A percentile compares a stretch with the other conserved stretches of the same genome.
Evolutionary conservation across 2,113 vertebrate species (phyloP).

Genomic region (Notechis scutatus): DNA sequence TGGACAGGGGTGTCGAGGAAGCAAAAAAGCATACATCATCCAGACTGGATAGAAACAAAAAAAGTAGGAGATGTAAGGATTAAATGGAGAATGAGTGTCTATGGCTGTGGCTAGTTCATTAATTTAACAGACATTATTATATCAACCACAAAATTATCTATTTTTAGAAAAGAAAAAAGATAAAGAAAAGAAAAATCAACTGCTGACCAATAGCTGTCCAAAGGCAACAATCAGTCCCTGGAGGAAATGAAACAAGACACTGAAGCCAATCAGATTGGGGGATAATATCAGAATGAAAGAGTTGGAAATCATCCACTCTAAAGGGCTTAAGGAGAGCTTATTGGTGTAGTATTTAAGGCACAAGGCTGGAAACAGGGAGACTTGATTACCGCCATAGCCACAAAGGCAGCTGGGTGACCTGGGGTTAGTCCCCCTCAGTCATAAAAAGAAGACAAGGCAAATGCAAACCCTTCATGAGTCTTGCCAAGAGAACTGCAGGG

Average conservation of each 20-base stretch:
- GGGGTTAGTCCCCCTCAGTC: background rate
- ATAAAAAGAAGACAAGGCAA: background rate
- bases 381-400: background rate
- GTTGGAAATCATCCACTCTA: background rate
- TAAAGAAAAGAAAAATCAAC: background rate
- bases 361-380: background rate
- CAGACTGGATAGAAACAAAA: background rate
- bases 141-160: background rate
- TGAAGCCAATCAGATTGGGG: background rate
- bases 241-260: background rate
- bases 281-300: background rate
- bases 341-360: background rate
- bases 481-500: background rate
- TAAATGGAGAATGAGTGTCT: background rate
- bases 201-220: background rate
- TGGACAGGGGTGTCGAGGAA: background rate
- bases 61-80: background rate
- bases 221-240: background rate
- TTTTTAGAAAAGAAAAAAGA: no score
- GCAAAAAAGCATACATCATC: background rate
- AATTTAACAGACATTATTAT: background rate
- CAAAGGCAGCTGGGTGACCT: background rate
- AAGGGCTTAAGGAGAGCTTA: background rate
- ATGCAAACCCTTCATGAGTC: background rate
- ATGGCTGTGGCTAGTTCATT: background rate